Percentiles rank a stretch among this genome's conserved stretches.
Evolutionary conservation across 2,888 invertebrate genomes (phyloP).

Genomic region (Andricus quercusramuli): DNA sequence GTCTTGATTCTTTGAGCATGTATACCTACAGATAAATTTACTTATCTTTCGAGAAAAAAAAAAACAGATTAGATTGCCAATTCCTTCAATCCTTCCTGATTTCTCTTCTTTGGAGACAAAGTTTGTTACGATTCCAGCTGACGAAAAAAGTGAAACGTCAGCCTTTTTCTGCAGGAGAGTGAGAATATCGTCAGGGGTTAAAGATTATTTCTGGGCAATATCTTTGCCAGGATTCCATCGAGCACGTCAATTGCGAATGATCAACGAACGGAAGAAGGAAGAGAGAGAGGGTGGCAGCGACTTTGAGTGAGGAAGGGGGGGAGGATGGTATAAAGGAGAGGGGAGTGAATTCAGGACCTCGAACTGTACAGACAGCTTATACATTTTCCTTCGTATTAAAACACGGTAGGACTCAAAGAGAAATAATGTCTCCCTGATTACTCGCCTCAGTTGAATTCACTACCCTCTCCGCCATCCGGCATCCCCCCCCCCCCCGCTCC

Average conservation of each 20-base stretch:
- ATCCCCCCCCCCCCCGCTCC: slow-evolving; percentile 49
- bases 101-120: neutral
- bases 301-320: slow-evolving; percentile 46
- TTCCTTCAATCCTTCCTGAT: no score
- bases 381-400: slow-evolving; percentile 75
- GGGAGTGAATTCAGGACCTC: slow-evolving; percentile 47
- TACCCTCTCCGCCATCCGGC: slow-evolving; percentile 56
- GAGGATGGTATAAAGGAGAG: slow-evolving; percentile 44
- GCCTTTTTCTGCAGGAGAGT: neutral
- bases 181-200: slow-evolving; percentile 25
- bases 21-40: no score
- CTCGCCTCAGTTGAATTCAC: slow-evolving; percentile 76
- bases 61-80: no score
- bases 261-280: slow-evolving; percentile 59
- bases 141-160: slow-evolving; percentile 19
- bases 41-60: no score
- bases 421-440: slow-evolving; percentile 79
- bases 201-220: slow-evolving; percentile 38
- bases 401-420: slow-evolving; percentile 75
- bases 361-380: slow-evolving; percentile 69
- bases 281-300: slow-evolving; percentile 24
- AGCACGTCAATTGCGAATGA: slow-evolving; percentile 65
- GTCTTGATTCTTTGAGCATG: no score
- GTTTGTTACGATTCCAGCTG: neutral
- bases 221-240: slow-evolving; percentile 54